These are phyloP conservation scores for Aproaerema taeniolella DNA, from an alignment of 2,888 invertebrate genomes.

Conservation along the genomic window DNA sequence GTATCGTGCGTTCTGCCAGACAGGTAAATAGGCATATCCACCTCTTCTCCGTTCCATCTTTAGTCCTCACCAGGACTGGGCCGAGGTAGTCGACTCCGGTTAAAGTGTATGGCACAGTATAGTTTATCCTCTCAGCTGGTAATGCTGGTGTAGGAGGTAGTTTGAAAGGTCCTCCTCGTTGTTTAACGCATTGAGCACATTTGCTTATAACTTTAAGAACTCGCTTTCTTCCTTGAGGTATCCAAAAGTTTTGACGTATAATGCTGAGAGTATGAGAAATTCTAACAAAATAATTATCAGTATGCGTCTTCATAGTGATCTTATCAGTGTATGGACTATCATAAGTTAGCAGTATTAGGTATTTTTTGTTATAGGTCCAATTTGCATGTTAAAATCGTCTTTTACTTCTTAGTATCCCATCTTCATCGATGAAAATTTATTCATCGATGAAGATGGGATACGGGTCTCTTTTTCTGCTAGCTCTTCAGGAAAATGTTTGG, in stretches of 20 bases:
- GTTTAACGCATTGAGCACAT: constrained; percentile 3
- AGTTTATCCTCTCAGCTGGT: neutral
- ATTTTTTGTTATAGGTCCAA: neutral
- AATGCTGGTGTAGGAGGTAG: constrained; percentile 2
- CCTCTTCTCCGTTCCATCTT: too few species aligned
- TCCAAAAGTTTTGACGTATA: constrained; percentile 1
- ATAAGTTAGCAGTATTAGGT: neutral
- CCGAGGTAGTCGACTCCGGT: constrained; percentile 8
- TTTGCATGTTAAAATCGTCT: neutral
- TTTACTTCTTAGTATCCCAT: neutral
- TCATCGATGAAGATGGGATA: too few species aligned
- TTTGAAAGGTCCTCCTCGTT: constrained; percentile 6
- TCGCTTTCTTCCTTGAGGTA: too few species aligned
- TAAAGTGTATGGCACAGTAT: constrained; percentile 1
- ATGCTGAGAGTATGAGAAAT: neutral
- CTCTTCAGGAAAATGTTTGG: too few species aligned
- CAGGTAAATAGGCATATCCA: constrained; percentile 12
- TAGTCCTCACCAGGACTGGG: too few species aligned
- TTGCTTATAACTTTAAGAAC: constrained; percentile 6
- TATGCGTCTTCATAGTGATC: neutral
- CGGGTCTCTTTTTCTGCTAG: too few species aligned
- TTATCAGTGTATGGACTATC: neutral
- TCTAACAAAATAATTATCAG: too few species aligned
- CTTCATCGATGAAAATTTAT: neutral
- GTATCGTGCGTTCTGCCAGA: constrained; percentile 8